A percentile compares a stretch with the other conserved stretches of the same genome.
Conservation (phyloP, 2,888 invertebrate species). For the Phorcus lineatus region DNA sequence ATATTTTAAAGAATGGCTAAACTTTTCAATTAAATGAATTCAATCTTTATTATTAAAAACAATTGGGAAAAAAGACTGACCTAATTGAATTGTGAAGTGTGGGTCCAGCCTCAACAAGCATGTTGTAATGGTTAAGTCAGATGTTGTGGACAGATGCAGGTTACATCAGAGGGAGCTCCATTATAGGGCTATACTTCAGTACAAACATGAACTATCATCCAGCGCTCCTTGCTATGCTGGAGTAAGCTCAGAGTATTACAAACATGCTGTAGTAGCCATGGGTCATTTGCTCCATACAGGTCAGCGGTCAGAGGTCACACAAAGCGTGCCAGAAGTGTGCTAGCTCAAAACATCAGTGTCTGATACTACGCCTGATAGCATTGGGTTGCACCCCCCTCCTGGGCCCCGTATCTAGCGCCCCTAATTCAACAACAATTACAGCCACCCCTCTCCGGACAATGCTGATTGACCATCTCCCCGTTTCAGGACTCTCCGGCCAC, state of each 20-base stretch:
- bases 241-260: conserved; percentile 4
- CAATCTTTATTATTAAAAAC: too few species aligned
- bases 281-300: conserved; percentile 20
- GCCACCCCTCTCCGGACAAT: conserved; percentile 16
- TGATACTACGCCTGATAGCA: conserved; percentile 9
- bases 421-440: conserved; percentile 13
- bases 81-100: not conserved
- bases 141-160: not conserved
- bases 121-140: not conserved
- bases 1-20: too few species aligned
- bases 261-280: conserved; percentile 20
- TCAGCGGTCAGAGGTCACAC: conserved; percentile 11
- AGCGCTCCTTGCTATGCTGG: not conserved
- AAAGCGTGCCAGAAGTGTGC: conserved; percentile 25
- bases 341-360: conserved; percentile 8
- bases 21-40: too few species aligned
- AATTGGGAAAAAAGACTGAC: not conserved
- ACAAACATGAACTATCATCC: not conserved
- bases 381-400: conserved; percentile 20
- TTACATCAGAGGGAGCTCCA: not conserved
- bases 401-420: not conserved
- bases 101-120: not conserved
- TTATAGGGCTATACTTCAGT: not conserved
- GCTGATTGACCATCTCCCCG: not conserved
- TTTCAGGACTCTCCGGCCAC: not conserved